A percentile compares a stretch with the other conserved stretches of the same genome.
These are phyloP conservation scores for Nineta flava DNA, from an alignment of 2,888 invertebrate species.

Conservation along the genomic window DNA sequence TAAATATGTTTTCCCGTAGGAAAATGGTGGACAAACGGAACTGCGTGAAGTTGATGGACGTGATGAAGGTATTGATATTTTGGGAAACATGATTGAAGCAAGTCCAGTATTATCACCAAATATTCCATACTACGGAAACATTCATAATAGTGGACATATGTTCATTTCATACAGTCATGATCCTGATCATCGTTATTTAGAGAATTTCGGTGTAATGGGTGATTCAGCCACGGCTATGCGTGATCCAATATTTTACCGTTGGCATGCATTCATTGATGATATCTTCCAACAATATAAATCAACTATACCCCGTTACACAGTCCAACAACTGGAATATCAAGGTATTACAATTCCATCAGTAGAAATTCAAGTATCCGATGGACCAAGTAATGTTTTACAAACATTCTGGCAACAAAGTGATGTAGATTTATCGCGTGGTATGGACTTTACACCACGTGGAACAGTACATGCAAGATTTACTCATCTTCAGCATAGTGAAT, in stretches of 20 bases:
- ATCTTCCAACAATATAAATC: constrained; percentile 60
- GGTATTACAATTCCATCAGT: constrained; percentile 43
- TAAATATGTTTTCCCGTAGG: constrained; percentile 26
- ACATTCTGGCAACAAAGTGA: constrained; percentile 72
- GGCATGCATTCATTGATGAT: constrained; percentile 67
- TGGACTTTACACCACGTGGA: constrained; percentile 69
- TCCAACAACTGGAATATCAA: constrained; percentile 43
- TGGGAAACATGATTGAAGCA: constrained; percentile 69
- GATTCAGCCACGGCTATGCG: constrained; percentile 75
- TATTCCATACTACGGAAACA: constrained; percentile 53
- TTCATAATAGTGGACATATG: constrained; percentile 72
- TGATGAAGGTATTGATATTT: constrained; percentile 57
- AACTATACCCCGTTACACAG: constrained; percentile 47
- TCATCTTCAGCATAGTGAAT: constrained; percentile 61
- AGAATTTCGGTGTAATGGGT: constrained; percentile 67
- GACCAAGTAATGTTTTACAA: constrained; percentile 36
- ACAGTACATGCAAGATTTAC: constrained; percentile 55
- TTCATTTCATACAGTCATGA: constrained; percentile 64
- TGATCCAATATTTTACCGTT: constrained; percentile 74
- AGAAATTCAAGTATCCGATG: constrained; percentile 33
- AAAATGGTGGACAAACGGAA: constrained; percentile 34
- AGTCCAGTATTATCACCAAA: constrained; percentile 53
- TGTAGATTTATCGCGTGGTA: constrained; percentile 59
- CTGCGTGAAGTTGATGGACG: constrained; percentile 55
- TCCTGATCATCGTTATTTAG: constrained; percentile 62